Evolutionary conservation across 2,113 vertebrate genomes (phyloP), one percentile per base, ranked within the genome.

Genomic region (Coregonus clupeaformis): DNA sequence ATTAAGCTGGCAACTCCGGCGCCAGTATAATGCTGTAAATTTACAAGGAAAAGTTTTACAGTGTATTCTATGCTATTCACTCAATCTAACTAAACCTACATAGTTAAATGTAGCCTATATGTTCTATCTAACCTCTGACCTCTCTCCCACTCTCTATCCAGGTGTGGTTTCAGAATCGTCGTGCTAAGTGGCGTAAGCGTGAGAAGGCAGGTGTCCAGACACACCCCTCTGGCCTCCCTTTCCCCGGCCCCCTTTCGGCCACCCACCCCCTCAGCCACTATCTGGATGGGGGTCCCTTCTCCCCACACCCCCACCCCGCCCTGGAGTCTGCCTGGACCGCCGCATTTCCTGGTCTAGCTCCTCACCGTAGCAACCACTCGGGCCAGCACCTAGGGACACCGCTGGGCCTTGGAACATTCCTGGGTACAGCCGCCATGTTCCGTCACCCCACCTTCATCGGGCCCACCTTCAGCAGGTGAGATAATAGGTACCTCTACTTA

Each of bases 81-180:
- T 42, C 9, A 42, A 11, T 42, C 36, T 42, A 42, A 42, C 36
- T 42, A 42, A 42, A 12, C 36, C 2, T 5, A 18, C 16, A 52
- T 14, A 49, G 5, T 52, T 52, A 52, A 5, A 52, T 14, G 49
- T 1, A 5, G 49, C 57, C 57, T 11, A 11, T 24, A 22, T 22
- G 5, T 9, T 7, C 7, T 36, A 9, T 3, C 65, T 67, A 27
- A 32, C 18, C 7, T 16, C 4, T 7, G 29, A 67, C 20, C 29
- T 67, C 18, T 82, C 84, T 82, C 71, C 72, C 63, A 32, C 7
- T 42, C 60, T 42, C 63, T 84, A 77, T 45, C 42, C 20, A 98
- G 97, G 97, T 98, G 73, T 99, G 97, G 97, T 98, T 99, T 89
- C 97, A 99, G 93, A 98, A 99, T 90, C 97, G 97, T 82, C 94